Evolutionary conservation across 2,797 vertebrate genomes (phyloP).

Genomic region (Merluccius polli): DNA sequence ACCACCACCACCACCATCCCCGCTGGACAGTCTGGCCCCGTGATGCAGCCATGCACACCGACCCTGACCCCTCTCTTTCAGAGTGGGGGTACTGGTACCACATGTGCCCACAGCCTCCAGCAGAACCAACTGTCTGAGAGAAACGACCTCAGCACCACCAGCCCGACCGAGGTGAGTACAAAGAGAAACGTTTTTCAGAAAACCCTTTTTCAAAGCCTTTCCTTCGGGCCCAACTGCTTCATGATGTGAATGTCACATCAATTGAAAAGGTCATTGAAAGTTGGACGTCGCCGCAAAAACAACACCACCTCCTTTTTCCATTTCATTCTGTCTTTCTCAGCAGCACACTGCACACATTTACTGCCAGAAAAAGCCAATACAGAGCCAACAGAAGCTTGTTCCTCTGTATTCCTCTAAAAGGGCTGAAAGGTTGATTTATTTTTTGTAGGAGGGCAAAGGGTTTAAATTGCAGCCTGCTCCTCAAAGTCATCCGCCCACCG

Average conservation of each 20-base stretch:
- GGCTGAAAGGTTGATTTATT: background rate
- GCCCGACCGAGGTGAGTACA: slow-evolving; percentile 60
- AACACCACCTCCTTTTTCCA: background rate
- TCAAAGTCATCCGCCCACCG: background rate
- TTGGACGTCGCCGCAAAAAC: background rate
- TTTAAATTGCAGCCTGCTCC: background rate
- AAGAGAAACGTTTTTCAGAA: background rate
- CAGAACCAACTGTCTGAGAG: slow-evolving; percentile 48
- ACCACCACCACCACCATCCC: slow-evolving; percentile 31
- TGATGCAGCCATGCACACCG: slow-evolving; percentile 29
- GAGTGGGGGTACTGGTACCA: slow-evolving; percentile 14
- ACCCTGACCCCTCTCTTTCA: slow-evolving; percentile 21
- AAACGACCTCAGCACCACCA: slow-evolving; percentile 31
- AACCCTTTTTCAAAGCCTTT: background rate
- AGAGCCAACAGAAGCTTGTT: background rate
- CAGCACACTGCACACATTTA: background rate
- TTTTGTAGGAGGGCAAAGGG: background rate
- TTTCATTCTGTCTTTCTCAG: background rate
- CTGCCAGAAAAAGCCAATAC: background rate
- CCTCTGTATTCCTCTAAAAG: background rate
- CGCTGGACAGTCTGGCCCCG: slow-evolving; percentile 36
- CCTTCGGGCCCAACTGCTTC: background rate
- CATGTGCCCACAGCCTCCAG: slow-evolving; percentile 32
- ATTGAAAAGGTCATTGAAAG: background rate
- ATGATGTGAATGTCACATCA: background rate